Conservation (phyloP, 2,888 invertebrate species). For the Eudemis profundana region DNA sequence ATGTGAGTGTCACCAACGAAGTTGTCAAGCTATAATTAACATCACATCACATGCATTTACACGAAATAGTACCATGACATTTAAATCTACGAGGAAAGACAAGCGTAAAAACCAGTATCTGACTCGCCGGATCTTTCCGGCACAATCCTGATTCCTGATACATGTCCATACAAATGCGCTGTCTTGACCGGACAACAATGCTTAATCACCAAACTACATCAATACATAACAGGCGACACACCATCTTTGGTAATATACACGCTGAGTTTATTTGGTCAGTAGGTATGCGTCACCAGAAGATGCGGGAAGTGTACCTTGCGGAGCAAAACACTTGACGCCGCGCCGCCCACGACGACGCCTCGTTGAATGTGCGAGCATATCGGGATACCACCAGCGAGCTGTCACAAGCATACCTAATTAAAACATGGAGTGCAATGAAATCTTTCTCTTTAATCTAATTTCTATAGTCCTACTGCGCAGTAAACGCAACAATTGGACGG, state of each 20-base stretch:
- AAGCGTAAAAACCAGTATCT: slow-evolving; percentile 11
- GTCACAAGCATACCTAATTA: neutral
- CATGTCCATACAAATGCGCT: slow-evolving; percentile 13
- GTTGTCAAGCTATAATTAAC: no score
- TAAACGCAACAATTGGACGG: no score
- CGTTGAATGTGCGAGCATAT: slow-evolving; percentile 49
- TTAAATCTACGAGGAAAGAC: slow-evolving; percentile 7
- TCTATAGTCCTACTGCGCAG: no score
- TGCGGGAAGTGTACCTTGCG: slow-evolving; percentile 62
- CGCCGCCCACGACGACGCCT: slow-evolving; percentile 62
- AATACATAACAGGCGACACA: slow-evolving; percentile 45
- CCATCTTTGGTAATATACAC: slow-evolving; percentile 74
- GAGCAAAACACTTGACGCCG: slow-evolving; percentile 65
- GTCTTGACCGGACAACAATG: slow-evolving; percentile 47
- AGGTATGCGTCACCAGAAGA: slow-evolving; percentile 68
- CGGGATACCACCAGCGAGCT: slow-evolving; percentile 15
- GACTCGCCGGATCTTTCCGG: slow-evolving; percentile 21
- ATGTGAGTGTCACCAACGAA: no score
- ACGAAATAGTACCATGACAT: neutral
- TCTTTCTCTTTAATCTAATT: no score
- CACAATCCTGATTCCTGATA: slow-evolving; percentile 6
- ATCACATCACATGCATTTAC: no score
- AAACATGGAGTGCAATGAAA: no score
- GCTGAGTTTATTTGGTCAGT: slow-evolving; percentile 52
- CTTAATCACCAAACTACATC: slow-evolving; percentile 54